Conservation (phyloP, 2,888 invertebrate species). For the Thera britannica region DNA sequence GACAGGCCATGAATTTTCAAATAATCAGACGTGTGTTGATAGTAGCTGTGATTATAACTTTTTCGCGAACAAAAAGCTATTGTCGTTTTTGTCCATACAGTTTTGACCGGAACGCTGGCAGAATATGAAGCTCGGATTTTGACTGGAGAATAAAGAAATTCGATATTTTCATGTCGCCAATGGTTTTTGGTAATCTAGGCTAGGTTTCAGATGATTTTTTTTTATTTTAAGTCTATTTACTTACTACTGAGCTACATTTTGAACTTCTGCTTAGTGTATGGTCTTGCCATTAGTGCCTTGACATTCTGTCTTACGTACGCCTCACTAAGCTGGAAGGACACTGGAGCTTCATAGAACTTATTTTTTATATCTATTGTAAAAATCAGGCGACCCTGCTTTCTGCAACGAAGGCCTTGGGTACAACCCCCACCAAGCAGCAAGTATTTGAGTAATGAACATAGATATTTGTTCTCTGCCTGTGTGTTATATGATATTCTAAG, state of each 20-base stretch:
- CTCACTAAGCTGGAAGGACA: too few relatives aligned
- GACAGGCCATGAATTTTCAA: constrained; percentile 74
- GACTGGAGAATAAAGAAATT: not conserved
- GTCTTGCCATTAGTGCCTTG: too few relatives aligned
- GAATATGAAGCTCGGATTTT: constrained; percentile 8
- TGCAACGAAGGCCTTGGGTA: too few relatives aligned
- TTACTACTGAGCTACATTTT: too few relatives aligned
- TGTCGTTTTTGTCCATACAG: constrained; percentile 25
- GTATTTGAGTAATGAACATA: too few relatives aligned
- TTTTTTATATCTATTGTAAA: too few relatives aligned
- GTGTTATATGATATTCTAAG: too few relatives aligned
- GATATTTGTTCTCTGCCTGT: too few relatives aligned
- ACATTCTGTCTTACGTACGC: too few relatives aligned
- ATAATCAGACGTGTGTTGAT: constrained; percentile 61
- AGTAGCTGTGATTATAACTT: constrained; percentile 31
- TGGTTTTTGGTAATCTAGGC: not conserved
- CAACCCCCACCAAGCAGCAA: too few relatives aligned
- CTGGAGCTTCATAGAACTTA: too few relatives aligned
- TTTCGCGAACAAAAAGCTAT: constrained; percentile 31
- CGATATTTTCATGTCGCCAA: not conserved
- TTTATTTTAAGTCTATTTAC: not conserved
- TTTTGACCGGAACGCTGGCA: constrained; percentile 9
- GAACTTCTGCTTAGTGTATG: not conserved
- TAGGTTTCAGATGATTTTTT: not conserved
- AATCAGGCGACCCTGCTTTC: too few relatives aligned